phyloP scores from a whole-genome alignment of 2,113 vertebrate genomes.

The Amblyornis subalaris region DNA sequence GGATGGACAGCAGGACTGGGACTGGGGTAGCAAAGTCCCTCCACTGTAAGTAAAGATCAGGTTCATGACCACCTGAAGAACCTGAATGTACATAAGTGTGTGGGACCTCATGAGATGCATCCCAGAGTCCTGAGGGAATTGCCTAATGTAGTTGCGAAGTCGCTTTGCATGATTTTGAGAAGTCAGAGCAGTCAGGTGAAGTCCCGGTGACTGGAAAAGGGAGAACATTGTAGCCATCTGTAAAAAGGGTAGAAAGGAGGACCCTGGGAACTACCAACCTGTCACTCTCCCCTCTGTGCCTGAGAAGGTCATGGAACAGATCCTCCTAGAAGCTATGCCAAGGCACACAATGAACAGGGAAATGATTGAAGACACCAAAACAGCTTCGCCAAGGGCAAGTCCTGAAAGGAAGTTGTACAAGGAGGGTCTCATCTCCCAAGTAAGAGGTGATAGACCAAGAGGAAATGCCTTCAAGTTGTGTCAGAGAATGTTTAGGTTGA shows the following conservation, averaged over 20 bases:
- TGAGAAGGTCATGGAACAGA: neutral
- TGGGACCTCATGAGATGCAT: neutral
- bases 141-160: neutral
- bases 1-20: neutral
- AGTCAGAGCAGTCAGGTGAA: neutral
- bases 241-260: neutral
- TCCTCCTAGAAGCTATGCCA: neutral
- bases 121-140: neutral
- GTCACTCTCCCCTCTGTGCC: neutral
- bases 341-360: neutral
- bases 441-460: neutral
- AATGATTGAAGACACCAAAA: neutral
- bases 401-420: neutral
- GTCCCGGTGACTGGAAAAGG: neutral
- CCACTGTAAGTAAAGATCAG: neutral
- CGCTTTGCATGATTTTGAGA: neutral
- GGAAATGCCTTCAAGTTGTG: neutral
- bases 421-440: neutral
- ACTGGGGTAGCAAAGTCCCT: neutral
- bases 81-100: neutral
- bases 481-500: neutral
- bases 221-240: neutral
- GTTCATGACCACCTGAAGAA: neutral
- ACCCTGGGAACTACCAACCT: neutral
- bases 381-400: neutral